Evolutionary conservation across 2,797 vertebrate species (phyloP), one percentile per base, ranked within the genome.

Genomic region (Squalus acanthias): DNA sequence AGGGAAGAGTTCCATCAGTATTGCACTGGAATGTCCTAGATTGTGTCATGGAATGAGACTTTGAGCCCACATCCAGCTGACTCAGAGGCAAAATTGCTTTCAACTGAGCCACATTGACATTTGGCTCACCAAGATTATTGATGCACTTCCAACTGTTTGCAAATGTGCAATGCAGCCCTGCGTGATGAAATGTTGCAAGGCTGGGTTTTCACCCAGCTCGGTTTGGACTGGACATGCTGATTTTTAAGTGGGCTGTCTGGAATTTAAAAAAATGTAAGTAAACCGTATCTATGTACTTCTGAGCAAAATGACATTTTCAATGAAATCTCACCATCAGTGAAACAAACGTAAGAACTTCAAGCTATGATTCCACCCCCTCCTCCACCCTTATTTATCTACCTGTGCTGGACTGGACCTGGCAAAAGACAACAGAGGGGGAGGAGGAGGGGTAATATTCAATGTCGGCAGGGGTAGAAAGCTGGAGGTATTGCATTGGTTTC

Each of bases 81-180:
- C 82, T 87, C 39, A 87, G 46, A 87, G 82, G 82, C 79, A 85
- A 85, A n/a, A 85, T 8, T 87, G 82, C 46, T 53, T 87, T 87
- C 82, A 50, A 87, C 39, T 87, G 46, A 87, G 50, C 82, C 82
- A 87, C 8, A 2, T 53, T 9, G 22, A 87, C 39, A 22, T 50
- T 53, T 87, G 50, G 50, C 50, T 87, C 82, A 50, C 82, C 82
- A 87, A 87, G 46, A 87, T 22, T 53, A 87, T 87, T 87, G 50
- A 87, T 87, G 74, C 74, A n/a, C 33, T 76, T n/a, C 74, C 33
- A 76, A 76, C 74, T n/a, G 33, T 76, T 76, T 76, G 74, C 74
- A 76, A 76, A 76, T 76, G 33, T 76, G 33, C 74, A n/a, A 10
- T 76, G 74, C 74, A 76, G 33, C 33, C 33, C 33, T 76, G 74